Conservation (phyloP, 37 sponge, comb jelly and placozoan species). For the Tethya wilhelma region DNA sequence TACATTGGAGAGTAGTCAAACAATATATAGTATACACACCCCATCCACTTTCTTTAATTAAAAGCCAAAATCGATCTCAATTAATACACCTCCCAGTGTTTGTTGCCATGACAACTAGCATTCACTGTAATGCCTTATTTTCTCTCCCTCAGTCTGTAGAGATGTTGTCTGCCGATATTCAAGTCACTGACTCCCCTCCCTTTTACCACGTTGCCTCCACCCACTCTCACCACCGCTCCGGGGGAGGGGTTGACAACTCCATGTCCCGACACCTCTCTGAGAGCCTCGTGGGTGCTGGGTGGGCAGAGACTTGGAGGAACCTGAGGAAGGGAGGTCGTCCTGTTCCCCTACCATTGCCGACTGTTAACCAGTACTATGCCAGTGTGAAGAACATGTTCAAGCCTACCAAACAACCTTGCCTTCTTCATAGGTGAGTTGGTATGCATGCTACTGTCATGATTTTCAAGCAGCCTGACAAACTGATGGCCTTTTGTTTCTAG, state of each 20-base stretch:
- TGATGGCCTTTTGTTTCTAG: too few species aligned
- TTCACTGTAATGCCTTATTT: not conserved
- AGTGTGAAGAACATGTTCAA: slow-evolving; percentile 46
- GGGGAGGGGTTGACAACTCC: not conserved
- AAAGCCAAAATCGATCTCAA: too few species aligned
- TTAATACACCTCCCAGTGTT: too few species aligned
- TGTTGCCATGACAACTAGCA: too few species aligned
- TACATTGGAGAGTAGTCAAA: too few species aligned
- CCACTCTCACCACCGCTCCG: not conserved
- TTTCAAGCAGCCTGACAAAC: too few species aligned
- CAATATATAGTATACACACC: too few species aligned
- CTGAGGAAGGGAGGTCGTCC: slow-evolving; percentile 18
- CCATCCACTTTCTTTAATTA: too few species aligned
- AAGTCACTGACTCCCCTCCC: slow-evolving; percentile 46
- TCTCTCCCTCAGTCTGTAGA: slow-evolving; percentile 60
- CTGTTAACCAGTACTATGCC: slow-evolving; percentile 38
- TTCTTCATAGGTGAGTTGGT: slow-evolving; percentile 6
- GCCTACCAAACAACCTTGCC: not conserved
- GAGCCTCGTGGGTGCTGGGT: slow-evolving; percentile 20
- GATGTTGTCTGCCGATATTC: slow-evolving; percentile 51
- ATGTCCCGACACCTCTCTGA: not conserved
- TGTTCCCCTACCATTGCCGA: slow-evolving; percentile 67
- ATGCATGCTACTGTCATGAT: not conserved
- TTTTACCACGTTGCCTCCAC: slow-evolving; percentile 40
- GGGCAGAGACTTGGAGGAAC: slow-evolving; percentile 54